Conservation (phyloP, 2,888 invertebrate species). For the Trilocha varians region DNA sequence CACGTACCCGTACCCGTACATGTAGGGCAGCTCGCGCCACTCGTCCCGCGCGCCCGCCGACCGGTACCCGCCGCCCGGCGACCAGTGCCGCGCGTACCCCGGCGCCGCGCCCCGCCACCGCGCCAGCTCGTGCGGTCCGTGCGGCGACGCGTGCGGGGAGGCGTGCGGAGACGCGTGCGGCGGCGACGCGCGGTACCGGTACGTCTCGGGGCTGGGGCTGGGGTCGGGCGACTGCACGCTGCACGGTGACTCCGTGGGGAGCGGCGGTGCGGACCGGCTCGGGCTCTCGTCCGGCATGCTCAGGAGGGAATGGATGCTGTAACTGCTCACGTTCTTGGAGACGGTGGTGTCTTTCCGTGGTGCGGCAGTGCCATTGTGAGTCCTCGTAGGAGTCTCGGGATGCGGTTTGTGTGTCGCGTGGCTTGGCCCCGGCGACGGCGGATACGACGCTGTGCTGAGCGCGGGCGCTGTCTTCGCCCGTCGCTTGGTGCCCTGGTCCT, state of each 20-base stretch:
- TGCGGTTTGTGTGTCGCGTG: constrained; percentile 26
- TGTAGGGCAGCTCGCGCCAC: constrained; percentile 49
- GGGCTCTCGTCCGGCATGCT: constrained; percentile 74
- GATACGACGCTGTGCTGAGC: constrained; percentile 50
- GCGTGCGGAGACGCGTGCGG: constrained; percentile 47
- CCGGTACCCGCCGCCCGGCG: constrained; percentile 24
- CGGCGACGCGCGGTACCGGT: constrained; percentile 51
- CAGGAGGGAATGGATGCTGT: constrained; percentile 88
- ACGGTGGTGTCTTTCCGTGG: constrained; percentile 39
- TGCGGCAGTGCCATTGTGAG: constrained; percentile 37
- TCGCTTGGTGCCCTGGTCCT: constrained; percentile 78
- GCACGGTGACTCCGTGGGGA: constrained; percentile 53
- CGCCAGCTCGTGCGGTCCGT: constrained; percentile 40
- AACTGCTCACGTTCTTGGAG: constrained; percentile 77
- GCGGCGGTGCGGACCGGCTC: constrained; percentile 52
- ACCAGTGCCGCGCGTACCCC: constrained; percentile 23
- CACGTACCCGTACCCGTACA: constrained; percentile 59
- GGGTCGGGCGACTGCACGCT: constrained; percentile 55
- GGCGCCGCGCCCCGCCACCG: constrained; percentile 44
- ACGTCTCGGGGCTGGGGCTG: constrained; percentile 57
- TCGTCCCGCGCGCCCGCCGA: constrained; percentile 35
- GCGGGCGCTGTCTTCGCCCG: constrained; percentile 65
- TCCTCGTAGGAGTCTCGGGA: constrained; percentile 23
- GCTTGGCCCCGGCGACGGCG: constrained; percentile 35
- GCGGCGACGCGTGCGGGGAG: constrained; percentile 42